These are phyloP conservation scores for Neoitamus cyanurus DNA, from an alignment of 2,888 invertebrate species.

Conservation along the genomic window DNA sequence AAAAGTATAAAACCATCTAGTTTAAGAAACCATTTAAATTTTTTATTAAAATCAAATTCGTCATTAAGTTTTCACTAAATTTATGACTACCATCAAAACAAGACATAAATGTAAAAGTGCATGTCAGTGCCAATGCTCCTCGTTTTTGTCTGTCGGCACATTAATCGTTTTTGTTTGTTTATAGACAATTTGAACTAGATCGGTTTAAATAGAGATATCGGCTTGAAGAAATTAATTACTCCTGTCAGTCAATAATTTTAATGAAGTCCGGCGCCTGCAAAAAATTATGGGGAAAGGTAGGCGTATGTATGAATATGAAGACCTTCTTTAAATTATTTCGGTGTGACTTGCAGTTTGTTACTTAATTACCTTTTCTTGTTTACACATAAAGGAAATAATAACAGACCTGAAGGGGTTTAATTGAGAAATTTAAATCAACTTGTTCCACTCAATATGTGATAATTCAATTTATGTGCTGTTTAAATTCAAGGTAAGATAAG, in stretches of 20 bases:
- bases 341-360: constrained; percentile 10
- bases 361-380: constrained; percentile 26
- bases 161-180: not conserved
- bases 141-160: not conserved
- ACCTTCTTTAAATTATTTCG: constrained; percentile 6
- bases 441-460: not conserved
- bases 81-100: not conserved
- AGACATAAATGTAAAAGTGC: not conserved
- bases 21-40: not conserved
- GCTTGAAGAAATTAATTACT: constrained; percentile 18
- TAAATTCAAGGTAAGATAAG: not conserved
- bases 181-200: not conserved
- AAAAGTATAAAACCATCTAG: too few species aligned
- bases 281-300: not conserved
- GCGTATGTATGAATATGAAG: constrained; percentile 17
- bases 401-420: not conserved
- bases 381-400: constrained; percentile 9
- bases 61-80: not conserved
- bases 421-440: constrained; percentile 7
- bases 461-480: not conserved
- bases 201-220: constrained; percentile 24
- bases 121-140: not conserved
- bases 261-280: constrained; percentile 31
- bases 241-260: constrained; percentile 38
- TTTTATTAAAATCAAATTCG: not conserved